Evolutionary conservation across 2,797 vertebrate genomes (phyloP).

Genomic region (Gouania willdenowi): DNA sequence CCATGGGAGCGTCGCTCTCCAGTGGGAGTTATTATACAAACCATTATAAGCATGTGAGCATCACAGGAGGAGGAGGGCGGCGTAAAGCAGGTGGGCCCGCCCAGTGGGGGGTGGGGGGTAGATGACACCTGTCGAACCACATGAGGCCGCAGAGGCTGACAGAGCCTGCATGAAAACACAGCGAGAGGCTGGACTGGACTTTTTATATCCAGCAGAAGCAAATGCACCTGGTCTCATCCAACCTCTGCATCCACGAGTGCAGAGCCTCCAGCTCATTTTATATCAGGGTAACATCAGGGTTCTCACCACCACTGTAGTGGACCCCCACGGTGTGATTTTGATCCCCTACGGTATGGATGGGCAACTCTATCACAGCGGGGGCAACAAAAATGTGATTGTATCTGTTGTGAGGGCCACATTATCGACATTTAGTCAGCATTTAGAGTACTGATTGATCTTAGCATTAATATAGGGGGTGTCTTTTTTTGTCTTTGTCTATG

Average conservation of each 20-base stretch:
- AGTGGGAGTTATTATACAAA: slow-evolving; percentile 47
- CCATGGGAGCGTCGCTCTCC: slow-evolving; percentile 31
- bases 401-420: too few relatives aligned
- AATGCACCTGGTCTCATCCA: slow-evolving; percentile 58
- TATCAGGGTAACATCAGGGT: too few relatives aligned
- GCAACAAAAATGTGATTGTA: too few relatives aligned
- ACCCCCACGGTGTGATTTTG: too few relatives aligned
- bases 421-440: too few relatives aligned
- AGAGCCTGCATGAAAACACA: slow-evolving; percentile 50
- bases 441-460: too few relatives aligned
- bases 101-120: slow-evolving; percentile 21
- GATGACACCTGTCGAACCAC: slow-evolving; percentile 58
- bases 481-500: too few relatives aligned
- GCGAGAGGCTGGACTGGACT: slow-evolving; percentile 50
- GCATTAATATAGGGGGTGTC: too few relatives aligned
- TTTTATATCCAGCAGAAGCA: too few relatives aligned
- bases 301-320: neutral
- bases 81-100: slow-evolving; percentile 26
- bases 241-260: slow-evolving; percentile 23
- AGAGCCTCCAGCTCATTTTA: too few relatives aligned
- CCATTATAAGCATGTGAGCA: slow-evolving; percentile 36
- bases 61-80: slow-evolving; percentile 32
- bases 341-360: too few relatives aligned
- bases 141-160: slow-evolving; percentile 41
- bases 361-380: too few relatives aligned